phyloP scores from a whole-genome alignment of 2,113 vertebrate species.

The Xiphophorus hellerii region DNA sequence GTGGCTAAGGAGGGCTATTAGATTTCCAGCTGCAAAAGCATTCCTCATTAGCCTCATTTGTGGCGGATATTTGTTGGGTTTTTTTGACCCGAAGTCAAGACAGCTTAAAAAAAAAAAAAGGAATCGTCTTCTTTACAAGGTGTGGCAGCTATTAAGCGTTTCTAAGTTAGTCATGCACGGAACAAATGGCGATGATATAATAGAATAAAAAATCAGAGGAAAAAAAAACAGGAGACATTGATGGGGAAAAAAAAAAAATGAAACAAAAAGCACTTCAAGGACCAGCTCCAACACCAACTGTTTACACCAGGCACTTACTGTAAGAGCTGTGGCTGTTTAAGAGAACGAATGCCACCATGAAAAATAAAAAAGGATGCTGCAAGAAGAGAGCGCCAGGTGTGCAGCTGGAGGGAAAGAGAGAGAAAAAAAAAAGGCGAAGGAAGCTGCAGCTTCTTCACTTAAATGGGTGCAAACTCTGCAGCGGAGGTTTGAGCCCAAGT shows the following conservation, averaged over 20 bases:
- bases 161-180: conserved; percentile 8
- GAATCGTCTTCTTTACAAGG: conserved; percentile 4
- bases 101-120: background rate
- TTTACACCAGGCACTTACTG: conserved; percentile 35
- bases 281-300: conserved; percentile 55
- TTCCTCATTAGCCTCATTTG: conserved; percentile 5
- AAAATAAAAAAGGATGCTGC: conserved; percentile 48
- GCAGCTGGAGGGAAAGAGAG: conserved; percentile 13
- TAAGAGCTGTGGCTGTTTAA: conserved; percentile 26
- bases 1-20: background rate
- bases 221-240: background rate
- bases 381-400: conserved; percentile 43
- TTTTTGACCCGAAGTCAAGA: conserved; percentile 6
- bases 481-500: background rate
- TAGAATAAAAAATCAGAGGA: background rate
- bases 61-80: background rate
- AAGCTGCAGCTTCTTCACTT: conserved; percentile 6
- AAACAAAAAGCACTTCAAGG: conserved; percentile 39
- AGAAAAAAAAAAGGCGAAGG: background rate
- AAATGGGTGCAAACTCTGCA: conserved; percentile 3
- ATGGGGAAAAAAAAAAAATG: background rate
- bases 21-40: background rate
- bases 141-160: background rate
- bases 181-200: background rate
- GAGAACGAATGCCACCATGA: conserved; percentile 29